Base-by-base conservation (phyloP, 2,113 vertebrate species). In the Lynx canadensis region DNA sequence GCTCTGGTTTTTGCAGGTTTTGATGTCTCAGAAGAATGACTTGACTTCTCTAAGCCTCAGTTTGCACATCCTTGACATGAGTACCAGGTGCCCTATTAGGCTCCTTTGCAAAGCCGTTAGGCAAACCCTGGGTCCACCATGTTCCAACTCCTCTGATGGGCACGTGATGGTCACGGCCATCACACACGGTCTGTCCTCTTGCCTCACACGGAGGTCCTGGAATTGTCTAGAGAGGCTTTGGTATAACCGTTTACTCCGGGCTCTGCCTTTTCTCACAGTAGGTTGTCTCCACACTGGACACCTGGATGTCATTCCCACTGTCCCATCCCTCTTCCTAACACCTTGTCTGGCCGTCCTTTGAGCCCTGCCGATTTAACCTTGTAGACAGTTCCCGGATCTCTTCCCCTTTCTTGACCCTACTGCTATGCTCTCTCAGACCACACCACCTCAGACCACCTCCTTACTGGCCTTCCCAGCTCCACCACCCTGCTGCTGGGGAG, bases 101-200 rank as follows among this genome's bases (percentile, higher is more conserved):
- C 8, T 52, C 3, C 41, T 78, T 48, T 16, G 50, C 36, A 60
- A 90, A 74, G 19, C 38, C 52, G 0, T 85, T 63, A 48, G 4
- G 9, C 85, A 73, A 65, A 33, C 6, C 25, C 1, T 0, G 0
- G 36, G 27, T 7, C 18, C 36, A 0, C 2, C 1, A 2, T 3
- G 0, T 25, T 73, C 50, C 19, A 12, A 5, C 29, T 92, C 41
- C 0, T 66, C 18, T 55, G 85, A 19, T 73, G 71, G 63, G 23
- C 65, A 27, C 3, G 1, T 36, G 57, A n/a, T 5, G 31, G 48
- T 41, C 78, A 50, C 4, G 55, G 38, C 23, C n/a, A 0, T 21
- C 33, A 8, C 25, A 65, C 13, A 19, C 15, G 7, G 18, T 66
- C 45, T 33, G 31, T 15, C 33, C 0, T 1, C n/a, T 63, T 69